phyloP scores from a whole-genome alignment of 2,113 vertebrate genomes.

The Callaeas wilsoni region DNA sequence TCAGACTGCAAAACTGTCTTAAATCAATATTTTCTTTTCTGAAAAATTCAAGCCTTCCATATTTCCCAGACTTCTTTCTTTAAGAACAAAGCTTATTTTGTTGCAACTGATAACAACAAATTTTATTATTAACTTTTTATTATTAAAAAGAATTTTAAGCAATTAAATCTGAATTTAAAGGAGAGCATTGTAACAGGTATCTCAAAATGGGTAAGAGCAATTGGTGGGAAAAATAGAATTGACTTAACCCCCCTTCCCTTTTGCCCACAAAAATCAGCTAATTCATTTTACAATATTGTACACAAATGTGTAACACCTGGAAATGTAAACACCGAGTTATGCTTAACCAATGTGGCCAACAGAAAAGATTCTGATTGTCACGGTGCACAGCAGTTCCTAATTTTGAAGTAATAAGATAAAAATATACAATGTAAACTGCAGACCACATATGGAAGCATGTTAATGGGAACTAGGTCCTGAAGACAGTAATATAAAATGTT shows the following conservation, averaged over 20 bases:
- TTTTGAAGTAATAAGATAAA: background rate
- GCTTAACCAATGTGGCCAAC: background rate
- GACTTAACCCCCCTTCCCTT: accelerated
- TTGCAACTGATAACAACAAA: background rate
- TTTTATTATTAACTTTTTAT: background rate
- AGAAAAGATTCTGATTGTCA: background rate
- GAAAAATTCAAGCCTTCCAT: background rate
- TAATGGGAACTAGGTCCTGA: background rate
- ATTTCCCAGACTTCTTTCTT: background rate
- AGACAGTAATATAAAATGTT: background rate
- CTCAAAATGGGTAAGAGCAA: background rate
- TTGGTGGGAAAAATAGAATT: background rate
- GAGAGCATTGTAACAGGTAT: background rate
- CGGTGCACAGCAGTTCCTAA: background rate
- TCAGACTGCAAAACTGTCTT: background rate
- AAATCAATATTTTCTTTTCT: background rate
- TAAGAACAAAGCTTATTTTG: background rate
- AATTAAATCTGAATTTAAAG: background rate
- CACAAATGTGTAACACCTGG: background rate
- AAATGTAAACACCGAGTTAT: background rate
- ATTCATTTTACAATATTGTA: background rate
- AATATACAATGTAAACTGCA: background rate
- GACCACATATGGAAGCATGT: background rate
- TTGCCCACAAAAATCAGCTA: background rate
- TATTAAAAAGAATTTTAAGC: background rate